Evolutionary conservation across 2,888 invertebrate genomes (phyloP).

Genomic region (Acleris cristana): DNA sequence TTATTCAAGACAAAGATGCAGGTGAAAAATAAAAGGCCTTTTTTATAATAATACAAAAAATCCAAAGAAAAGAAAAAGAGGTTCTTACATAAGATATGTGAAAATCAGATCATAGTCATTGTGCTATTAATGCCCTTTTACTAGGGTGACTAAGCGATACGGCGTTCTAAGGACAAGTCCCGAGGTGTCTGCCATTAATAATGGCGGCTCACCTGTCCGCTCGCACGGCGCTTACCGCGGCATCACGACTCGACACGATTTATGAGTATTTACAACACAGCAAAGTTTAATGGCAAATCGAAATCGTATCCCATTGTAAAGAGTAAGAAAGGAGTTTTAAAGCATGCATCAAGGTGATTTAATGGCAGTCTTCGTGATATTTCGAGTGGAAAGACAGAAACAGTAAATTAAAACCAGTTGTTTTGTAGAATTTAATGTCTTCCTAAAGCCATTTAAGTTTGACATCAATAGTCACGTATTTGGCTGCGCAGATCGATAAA

Average conservation of each 20-base stretch:
- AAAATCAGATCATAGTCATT: conserved; percentile 12
- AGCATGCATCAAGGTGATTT: too few species aligned
- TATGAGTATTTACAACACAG: not conserved
- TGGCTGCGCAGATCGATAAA: too few species aligned
- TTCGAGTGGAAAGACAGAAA: too few species aligned
- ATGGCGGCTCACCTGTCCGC: conserved; percentile 63
- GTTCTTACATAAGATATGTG: not conserved
- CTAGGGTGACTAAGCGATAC: conserved; percentile 44
- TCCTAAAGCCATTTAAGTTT: too few species aligned
- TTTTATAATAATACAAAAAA: not conserved
- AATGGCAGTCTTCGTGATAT: too few species aligned
- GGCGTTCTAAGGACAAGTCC: conserved; percentile 40
- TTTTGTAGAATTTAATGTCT: too few species aligned
- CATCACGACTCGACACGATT: conserved; percentile 9
- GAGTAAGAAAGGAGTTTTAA: too few species aligned
- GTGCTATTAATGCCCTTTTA: conserved; percentile 9
- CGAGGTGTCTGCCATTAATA: conserved; percentile 61
- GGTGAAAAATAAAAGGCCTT: too few species aligned
- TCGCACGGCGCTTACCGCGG: conserved; percentile 52
- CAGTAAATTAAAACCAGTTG: too few species aligned
- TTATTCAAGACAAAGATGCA: too few species aligned
- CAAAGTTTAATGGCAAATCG: not conserved
- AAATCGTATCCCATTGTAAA: not conserved
- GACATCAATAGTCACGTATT: too few species aligned
- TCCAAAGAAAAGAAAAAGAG: not conserved